Evolutionary conservation across 2,888 invertebrate genomes (phyloP).

Genomic region (Disparrhopalites patrizii): DNA sequence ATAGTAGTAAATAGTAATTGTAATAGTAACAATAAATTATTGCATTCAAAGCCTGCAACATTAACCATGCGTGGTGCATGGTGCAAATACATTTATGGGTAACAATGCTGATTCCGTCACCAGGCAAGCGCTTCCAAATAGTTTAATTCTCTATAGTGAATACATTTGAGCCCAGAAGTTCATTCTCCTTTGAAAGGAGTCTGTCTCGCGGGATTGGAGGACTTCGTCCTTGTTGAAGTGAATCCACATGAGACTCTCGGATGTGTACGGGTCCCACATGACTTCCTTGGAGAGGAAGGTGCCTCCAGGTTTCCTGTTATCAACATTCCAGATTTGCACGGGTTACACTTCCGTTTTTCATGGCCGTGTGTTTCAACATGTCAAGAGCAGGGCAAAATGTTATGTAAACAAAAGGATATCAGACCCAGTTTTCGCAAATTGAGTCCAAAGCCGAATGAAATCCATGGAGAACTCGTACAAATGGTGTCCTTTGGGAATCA

Average conservation of each 20-base stretch:
- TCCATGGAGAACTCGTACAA: slow-evolving; percentile 13
- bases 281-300: slow-evolving; percentile 12
- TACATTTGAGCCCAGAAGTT: slow-evolving; percentile 3
- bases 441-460: slow-evolving; percentile 6
- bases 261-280: slow-evolving; percentile 4
- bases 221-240: not conserved
- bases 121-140: too few species aligned
- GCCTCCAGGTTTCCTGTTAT: slow-evolving; percentile 4
- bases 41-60: too few species aligned
- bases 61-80: too few species aligned
- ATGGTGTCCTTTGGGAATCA: not conserved
- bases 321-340: not conserved
- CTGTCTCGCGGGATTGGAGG: not conserved
- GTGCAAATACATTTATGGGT: too few species aligned
- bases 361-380: too few species aligned
- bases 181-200: not conserved
- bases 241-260: not conserved
- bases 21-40: too few species aligned
- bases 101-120: too few species aligned
- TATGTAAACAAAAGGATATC: not conserved
- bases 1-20: too few species aligned
- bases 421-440: slow-evolving; percentile 19
- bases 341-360: too few species aligned
- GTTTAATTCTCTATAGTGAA: not conserved
- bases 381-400: too few species aligned